Base-by-base conservation (phyloP, 35 echinoderm and acorn worm species). In the Apostichopus californicus region DNA sequence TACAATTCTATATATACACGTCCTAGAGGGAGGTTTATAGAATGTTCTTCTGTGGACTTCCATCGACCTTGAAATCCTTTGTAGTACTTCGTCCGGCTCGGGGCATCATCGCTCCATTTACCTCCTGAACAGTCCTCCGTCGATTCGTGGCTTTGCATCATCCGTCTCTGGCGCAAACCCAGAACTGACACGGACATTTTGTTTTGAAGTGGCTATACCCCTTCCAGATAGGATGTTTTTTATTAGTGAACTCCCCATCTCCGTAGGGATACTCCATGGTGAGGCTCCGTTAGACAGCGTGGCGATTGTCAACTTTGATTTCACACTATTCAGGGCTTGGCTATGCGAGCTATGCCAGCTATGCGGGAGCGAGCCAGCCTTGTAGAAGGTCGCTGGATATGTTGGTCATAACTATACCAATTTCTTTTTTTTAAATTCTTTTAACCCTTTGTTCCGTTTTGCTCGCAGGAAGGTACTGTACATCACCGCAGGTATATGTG, bases 171-270 rank as follows among this genome's bases (percentile, higher is more conserved):
- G 15, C 71, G 14, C 17, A 13, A 75, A 18, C 71, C 17, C 14
- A 75, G 71, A 75, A 75, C n/a, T 75, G 71, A 75, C 71, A 75
- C n/a, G 17, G 71, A 75, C 71, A 22, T 75, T 75, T 75, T 75
- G 71, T 75, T 83, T 83, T 85, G 81, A 58, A 85, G 81, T 85
- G 81, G 24, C 34, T 46, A 63, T 85, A 59, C 55, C 81, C 81
- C 57, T 56, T 85, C 71, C 81, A 23, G 56, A 58, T 85, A 85
- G 81, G 81, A 85, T 85, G 81, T 85, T 60, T 85, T 85, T 85
- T 85, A 85, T 85, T 85, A 60, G 55, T 52, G 7, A 15, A 58
- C 81, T 85, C 15, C 23, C 8, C 21, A 60, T 25, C 57, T 85
- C 81, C 8, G 54, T 52, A 8, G 81, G 81, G 57, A 23, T 59